Evolutionary conservation across 2,113 vertebrate species (phyloP), one percentile per base, ranked within the genome.

Genomic region (Oryzias melastigma): DNA sequence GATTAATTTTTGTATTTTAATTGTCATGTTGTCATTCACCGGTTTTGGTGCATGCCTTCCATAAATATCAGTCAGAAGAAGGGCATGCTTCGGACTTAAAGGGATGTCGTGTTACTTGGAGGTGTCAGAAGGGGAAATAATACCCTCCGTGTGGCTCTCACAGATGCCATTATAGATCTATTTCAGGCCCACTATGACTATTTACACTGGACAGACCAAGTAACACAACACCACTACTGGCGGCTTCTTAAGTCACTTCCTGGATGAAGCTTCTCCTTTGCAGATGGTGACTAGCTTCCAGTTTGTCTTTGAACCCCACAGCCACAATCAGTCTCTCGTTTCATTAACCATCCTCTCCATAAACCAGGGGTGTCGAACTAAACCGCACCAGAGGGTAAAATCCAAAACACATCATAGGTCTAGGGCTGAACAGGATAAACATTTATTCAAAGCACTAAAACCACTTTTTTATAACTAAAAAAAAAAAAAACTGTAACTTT

Each of bases 91-190:
- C 40, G 3, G 43, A 53, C 54, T 47, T 43, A 44, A 45, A 51
- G 66, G 75, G 3, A 73, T 46, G 63, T 43, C 46, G 67, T 57
- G 35, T 60, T 62, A 68, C 17, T 14, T 41, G 13, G 58, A 76
- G 71, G 73, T 83, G 75, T 85, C 66, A 78, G 73, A 53, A 65
- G 65, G 65, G 55, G 58, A 70, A 76, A 83, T 83, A 79, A 81
- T 75, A 72, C 68, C 75, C 61, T 58, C 62, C n/a, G 51, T 74
- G 71, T 68, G 74, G 75, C 74, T 82, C 61, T 76, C 58, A 61
- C 66, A 73, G 78, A 43, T 27, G 20, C n/a, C 53, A 54, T 84
- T 62, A 81, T 75, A 54, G 70, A 82, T 81, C 84, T 82, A 71
- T 79, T 70, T 68, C 71, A 58, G 73, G 64, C 68, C 73, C 73